These are phyloP conservation scores for Macrosiphum euphorbiae DNA, from an alignment of 2,888 invertebrate species.

Conservation along the genomic window DNA sequence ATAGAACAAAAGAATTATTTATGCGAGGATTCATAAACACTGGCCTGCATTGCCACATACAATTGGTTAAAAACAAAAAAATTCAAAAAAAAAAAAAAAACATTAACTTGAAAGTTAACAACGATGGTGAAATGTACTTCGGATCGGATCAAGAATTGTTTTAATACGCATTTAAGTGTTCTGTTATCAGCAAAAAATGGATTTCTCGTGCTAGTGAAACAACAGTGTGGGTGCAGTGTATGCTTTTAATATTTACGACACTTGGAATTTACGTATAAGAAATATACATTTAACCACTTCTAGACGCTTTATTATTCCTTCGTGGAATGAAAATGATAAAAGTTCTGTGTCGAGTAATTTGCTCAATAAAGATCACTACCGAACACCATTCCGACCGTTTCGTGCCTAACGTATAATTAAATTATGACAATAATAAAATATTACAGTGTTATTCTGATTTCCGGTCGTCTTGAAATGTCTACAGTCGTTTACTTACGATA, in stretches of 20 bases:
- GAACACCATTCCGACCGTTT: neutral
- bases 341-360: neutral
- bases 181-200: neutral
- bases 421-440: neutral
- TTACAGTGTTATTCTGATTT: neutral
- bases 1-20: slow-evolving; percentile 32
- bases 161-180: neutral
- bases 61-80: neutral
- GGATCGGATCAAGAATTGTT: neutral
- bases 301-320: neutral
- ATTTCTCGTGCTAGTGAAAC: neutral
- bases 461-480: neutral
- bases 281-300: neutral
- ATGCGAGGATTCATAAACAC: slow-evolving; percentile 14
- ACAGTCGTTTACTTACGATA: neutral
- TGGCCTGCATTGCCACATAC: neutral
- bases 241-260: neutral
- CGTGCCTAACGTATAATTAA: neutral
- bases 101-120: neutral
- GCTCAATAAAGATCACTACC: neutral
- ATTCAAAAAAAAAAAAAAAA: neutral
- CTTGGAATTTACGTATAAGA: neutral
- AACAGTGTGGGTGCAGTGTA: neutral
- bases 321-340: neutral
- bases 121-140: neutral